Percentiles rank a stretch among this genome's conserved stretches.
Evolutionary conservation across 2,888 invertebrate genomes (phyloP).

Genomic region (Volucella inflata): DNA sequence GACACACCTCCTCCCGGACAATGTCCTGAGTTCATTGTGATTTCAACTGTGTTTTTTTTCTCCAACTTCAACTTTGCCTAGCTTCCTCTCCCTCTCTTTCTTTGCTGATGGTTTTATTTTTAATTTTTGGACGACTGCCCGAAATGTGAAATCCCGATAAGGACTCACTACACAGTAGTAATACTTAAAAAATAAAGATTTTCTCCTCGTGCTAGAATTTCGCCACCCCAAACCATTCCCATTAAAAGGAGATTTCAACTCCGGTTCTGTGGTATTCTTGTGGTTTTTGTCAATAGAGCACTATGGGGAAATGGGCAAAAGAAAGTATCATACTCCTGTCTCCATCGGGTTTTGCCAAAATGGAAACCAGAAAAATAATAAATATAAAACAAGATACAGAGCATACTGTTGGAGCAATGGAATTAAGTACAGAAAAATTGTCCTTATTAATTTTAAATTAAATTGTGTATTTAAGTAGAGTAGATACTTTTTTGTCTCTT

Average conservation of each 20-base stretch:
- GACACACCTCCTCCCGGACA: slow-evolving; percentile 37
- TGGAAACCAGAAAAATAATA: not conserved
- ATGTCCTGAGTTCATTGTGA: slow-evolving; percentile 40
- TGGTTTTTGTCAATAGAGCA: not conserved
- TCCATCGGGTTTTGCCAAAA: not conserved
- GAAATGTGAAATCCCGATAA: slow-evolving; percentile 50
- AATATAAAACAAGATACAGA: not conserved
- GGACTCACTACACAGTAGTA: slow-evolving; percentile 7
- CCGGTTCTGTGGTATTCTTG: slow-evolving; percentile 31
- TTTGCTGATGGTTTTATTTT: slow-evolving; percentile 11
- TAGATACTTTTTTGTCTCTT: slow-evolving; percentile 13
- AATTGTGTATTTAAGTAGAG: slow-evolving; percentile 34
- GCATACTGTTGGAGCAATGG: slow-evolving; percentile 9
- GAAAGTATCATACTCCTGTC: not conserved
- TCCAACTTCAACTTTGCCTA: not conserved
- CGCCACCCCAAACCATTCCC: not conserved
- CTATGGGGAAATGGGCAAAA: not conserved
- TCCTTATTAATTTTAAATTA: slow-evolving; percentile 57
- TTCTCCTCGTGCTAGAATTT: not conserved
- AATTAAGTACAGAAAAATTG: slow-evolving; percentile 37
- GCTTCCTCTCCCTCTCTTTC: not conserved
- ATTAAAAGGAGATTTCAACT: slow-evolving; percentile 33
- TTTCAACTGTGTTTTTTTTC: slow-evolving; percentile 7
- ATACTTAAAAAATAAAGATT: slow-evolving; percentile 21
- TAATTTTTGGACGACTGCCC: slow-evolving; percentile 50